Evolutionary conservation across 2,113 vertebrate species (phyloP), one percentile per base, ranked within the genome.

Genomic region (Lagopus leucura): DNA sequence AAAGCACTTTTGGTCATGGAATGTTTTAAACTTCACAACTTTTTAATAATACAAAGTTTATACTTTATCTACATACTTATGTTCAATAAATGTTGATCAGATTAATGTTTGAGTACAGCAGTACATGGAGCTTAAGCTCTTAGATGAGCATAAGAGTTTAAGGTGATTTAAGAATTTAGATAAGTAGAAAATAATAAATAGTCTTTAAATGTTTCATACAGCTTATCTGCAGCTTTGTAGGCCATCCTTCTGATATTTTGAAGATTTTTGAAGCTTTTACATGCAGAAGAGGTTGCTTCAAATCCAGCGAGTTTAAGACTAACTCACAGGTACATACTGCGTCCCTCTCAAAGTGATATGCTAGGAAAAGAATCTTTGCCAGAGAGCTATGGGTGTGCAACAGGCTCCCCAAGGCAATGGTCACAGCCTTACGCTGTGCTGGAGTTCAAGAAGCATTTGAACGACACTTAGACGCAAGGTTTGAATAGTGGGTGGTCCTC

Each of bases 151-250:
- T 86, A 82, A 71, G 79, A 88, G 32, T 90, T 91, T 93, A 95
- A 96, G 64, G 14, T 88, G 78, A 89, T 91, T 92, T 92, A 88
- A 86, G 71, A 88, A 93, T 91, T 96, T 86, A 91, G 64, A 95
- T 76, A 11, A 86, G 80, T 71, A 87, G 60, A 86, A 95, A 92
- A 90, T 88, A 91, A 92, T 95, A 82, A 89, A 94, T 82, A 64
- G 64, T 55, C 64, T 88, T 77, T 77, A 92, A 94, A 93, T 13
- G 27, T 79, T 72, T 77, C 91, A 70, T 1, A 0, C 76, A 93
- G 86, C 79, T 96, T 95, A 94, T 69, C 72, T 71, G 21, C 64
- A 90, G 85, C 67, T 92, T 91, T 93, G 10, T 25, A 85, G 71
- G 3, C 63, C 50, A 50, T n/a, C 15, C 20, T 28, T 95, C 65